Percentiles rank a stretch among this genome's conserved stretches.
These are phyloP conservation scores for Danaus plexippus DNA, from an alignment of 1,140 invertebrate genomes.

Conservation along the genomic window DNA sequence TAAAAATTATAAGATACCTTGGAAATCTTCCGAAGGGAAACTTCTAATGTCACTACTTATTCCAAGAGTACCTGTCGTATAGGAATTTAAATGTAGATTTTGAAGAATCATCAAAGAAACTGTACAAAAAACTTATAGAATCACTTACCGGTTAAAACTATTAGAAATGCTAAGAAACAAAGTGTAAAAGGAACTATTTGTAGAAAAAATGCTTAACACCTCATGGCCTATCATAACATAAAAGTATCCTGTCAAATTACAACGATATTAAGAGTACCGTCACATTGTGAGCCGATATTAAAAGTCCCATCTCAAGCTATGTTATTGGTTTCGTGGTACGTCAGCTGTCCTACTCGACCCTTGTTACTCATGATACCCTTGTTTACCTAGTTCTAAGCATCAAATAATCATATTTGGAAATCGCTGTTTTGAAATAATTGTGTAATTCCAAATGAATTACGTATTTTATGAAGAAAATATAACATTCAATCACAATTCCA, in stretches of 20 bases:
- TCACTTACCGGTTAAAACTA: neutral
- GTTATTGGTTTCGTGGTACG: conserved; percentile 11
- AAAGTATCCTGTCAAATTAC: conserved; percentile 22
- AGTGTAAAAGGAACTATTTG: neutral
- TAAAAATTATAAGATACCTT: too few relatives aligned
- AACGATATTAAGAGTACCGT: conserved; percentile 16
- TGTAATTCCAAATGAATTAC: too few relatives aligned
- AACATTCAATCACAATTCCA: too few relatives aligned
- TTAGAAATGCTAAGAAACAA: neutral
- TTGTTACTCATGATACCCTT: conserved; percentile 9
- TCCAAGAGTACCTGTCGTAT: too few relatives aligned
- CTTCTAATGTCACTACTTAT: too few relatives aligned
- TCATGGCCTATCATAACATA: conserved; percentile 9
- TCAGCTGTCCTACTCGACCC: conserved; percentile 12
- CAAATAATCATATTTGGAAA: neutral
- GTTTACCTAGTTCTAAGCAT: conserved; percentile 8
- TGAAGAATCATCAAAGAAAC: too few relatives aligned
- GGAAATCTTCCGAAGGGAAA: too few relatives aligned
- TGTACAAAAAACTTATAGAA: too few relatives aligned
- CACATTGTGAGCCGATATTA: conserved; percentile 22
- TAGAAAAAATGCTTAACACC: neutral
- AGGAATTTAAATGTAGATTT: too few relatives aligned
- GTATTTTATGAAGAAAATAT: too few relatives aligned
- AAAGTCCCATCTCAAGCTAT: conserved; percentile 19
- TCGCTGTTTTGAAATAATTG: too few relatives aligned